A percentile compares a stretch with the other conserved stretches of the same genome.
Evolutionary conservation across 2,888 invertebrate species (phyloP).

Genomic region (Macrosoma leucophasiata): DNA sequence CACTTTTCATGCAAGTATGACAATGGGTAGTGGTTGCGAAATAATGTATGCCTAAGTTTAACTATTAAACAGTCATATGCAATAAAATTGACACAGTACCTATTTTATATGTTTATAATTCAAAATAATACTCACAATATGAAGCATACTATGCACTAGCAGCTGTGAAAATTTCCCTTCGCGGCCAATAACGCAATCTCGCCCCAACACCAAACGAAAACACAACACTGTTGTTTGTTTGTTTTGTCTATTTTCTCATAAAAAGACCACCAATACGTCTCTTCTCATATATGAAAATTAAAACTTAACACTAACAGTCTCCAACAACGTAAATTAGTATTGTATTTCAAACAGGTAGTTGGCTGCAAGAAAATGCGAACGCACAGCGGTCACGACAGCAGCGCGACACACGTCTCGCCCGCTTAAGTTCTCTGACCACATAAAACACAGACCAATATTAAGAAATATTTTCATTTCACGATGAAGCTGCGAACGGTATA

Average conservation of each 20-base stretch:
- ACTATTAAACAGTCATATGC: too few species aligned
- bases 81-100: too few species aligned
- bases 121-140: conserved; percentile 69
- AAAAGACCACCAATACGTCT: too few species aligned
- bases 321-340: conserved; percentile 17
- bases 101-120: too few species aligned
- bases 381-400: conserved; percentile 59
- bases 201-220: conserved; percentile 50
- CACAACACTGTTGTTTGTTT: conserved; percentile 55
- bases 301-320: conserved; percentile 20
- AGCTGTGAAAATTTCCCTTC: conserved; percentile 54
- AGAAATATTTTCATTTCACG: too few species aligned
- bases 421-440: conserved; percentile 36
- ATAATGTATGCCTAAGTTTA: too few species aligned
- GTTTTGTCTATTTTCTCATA: conserved; percentile 31
- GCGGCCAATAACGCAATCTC: conserved; percentile 33
- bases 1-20: too few species aligned
- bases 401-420: conserved; percentile 63
- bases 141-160: conserved; percentile 66
- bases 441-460: too few species aligned
- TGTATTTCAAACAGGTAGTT: conserved; percentile 23
- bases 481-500: too few species aligned
- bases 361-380: conserved; percentile 54
- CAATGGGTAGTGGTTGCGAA: too few species aligned
- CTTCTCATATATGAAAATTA: conserved; percentile 8